Evolutionary conservation across 2,888 invertebrate species (phyloP).

Genomic region (Pyrrhosoma nymphula): DNA sequence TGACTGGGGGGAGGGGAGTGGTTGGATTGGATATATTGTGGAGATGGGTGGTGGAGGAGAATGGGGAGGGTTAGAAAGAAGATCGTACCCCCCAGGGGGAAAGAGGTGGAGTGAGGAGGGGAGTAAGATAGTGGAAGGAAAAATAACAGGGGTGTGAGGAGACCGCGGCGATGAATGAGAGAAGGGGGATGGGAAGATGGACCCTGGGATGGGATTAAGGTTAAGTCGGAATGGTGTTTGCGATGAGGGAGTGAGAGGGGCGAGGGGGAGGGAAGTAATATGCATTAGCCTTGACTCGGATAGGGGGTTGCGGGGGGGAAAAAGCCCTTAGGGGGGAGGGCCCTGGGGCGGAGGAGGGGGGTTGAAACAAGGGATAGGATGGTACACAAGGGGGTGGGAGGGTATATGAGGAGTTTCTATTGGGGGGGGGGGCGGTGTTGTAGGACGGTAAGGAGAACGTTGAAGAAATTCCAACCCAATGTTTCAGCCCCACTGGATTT

Average conservation of each 20-base stretch:
- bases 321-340: background rate
- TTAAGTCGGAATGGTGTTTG: slow-evolving; percentile 36
- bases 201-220: background rate
- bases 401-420: background rate
- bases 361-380: background rate
- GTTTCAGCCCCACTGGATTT: slow-evolving; percentile 27
- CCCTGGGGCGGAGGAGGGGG: background rate
- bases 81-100: background rate
- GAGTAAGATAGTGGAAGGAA: background rate
- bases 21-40: too few relatives aligned
- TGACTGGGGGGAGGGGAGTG: too few relatives aligned
- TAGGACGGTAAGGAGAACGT: background rate
- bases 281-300: background rate
- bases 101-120: background rate
- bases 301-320: background rate
- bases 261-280: background rate
- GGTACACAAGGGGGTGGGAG: background rate
- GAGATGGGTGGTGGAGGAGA: background rate
- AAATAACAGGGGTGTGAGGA: background rate
- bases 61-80: background rate
- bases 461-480: background rate
- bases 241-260: background rate
- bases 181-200: background rate
- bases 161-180: background rate
- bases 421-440: background rate